phyloP scores from a whole-genome alignment of 2,888 invertebrate genomes.

The Calliopum simillimum region DNA sequence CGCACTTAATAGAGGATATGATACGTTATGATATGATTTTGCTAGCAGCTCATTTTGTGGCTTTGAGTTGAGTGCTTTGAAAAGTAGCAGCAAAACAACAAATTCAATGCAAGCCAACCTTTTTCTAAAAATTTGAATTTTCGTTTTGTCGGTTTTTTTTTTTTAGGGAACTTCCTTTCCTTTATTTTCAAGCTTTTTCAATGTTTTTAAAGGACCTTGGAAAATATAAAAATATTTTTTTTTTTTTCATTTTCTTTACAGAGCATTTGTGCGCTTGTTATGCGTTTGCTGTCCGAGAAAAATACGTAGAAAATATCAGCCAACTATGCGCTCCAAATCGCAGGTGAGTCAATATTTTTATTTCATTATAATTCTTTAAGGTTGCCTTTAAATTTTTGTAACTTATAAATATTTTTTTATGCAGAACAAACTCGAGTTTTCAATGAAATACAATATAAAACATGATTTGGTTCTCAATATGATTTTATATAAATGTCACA shows the following conservation, averaged over 20 bases:
- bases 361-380: no score
- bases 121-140: conserved; percentile 3
- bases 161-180: background rate
- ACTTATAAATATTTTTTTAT: no score
- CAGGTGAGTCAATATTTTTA: conserved; percentile 73
- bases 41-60: conserved; percentile 27
- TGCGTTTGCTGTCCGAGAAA: conserved; percentile 90
- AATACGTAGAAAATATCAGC: conserved; percentile 83
- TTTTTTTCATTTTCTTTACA: conserved; percentile 71
- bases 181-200: conserved; percentile 26
- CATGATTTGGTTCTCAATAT: no score
- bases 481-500: no score
- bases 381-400: no score
- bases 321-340: conserved; percentile 86
- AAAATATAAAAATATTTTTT: conserved; percentile 19
- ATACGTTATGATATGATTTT: background rate
- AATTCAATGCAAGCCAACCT: no score
- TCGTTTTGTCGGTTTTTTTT: conserved; percentile 1
- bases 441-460: no score
- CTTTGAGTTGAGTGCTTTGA: background rate
- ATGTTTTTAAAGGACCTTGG: background rate
- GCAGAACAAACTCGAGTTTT: no score
- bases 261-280: conserved; percentile 91
- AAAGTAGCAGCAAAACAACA: no score
- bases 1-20: background rate